A percentile compares a stretch with the other conserved stretches of the same genome.
Conservation (phyloP, 2,797 vertebrate species). For the Alfaro cultratus region DNA sequence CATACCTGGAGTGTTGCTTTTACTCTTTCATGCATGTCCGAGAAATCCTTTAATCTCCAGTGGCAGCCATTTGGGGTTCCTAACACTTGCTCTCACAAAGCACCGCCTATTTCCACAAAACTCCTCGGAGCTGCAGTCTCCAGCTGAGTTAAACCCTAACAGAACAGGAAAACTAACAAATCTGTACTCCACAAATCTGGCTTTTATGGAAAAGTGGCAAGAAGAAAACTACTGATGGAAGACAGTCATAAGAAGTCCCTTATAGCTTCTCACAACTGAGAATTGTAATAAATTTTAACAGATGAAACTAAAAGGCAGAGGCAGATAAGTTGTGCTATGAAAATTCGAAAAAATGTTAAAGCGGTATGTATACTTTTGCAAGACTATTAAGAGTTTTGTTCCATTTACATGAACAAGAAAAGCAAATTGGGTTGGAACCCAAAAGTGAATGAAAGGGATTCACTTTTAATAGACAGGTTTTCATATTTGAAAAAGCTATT, state of each 20-base stretch:
- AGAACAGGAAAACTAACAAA: neutral
- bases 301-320: neutral
- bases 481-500: neutral
- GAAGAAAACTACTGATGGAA: neutral
- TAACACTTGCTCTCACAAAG: too few relatives aligned
- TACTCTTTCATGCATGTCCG: too few relatives aligned
- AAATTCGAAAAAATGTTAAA: neutral
- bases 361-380: neutral
- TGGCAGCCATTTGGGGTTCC: too few relatives aligned
- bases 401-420: neutral
- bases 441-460: neutral
- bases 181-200: neutral
- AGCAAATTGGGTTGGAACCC: neutral
- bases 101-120: too few relatives aligned
- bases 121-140: neutral
- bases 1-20: too few relatives aligned
- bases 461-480: neutral
- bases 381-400: neutral
- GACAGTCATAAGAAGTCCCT: neutral
- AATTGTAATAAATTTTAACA: neutral
- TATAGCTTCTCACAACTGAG: neutral
- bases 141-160: neutral
- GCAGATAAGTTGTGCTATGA: neutral
- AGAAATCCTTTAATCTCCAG: slow-evolving; percentile 1
- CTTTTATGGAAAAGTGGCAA: neutral